Base-by-base conservation (phyloP, 2,797 vertebrate species). In the Alca torda region DNA sequence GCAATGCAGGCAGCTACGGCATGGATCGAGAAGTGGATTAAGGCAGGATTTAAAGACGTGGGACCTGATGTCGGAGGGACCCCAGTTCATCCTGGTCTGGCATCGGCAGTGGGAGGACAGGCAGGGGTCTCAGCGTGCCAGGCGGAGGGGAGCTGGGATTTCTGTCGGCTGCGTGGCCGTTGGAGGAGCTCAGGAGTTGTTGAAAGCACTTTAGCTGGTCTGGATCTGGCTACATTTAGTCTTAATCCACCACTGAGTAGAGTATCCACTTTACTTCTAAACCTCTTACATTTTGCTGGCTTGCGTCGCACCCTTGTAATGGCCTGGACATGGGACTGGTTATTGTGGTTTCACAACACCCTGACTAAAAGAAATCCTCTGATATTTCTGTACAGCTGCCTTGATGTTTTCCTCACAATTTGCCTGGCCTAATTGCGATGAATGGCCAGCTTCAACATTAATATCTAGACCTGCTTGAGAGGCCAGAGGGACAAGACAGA, bases 1-100 rank as follows among this genome's bases (percentile, higher is more conserved):
- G 2, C 3, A 4, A 4, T 3, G 31, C 74, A 46, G 85, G 9
- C 39, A 10, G 73, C 26, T 19, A 0, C 0, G 2, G 50, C n/a
- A 13, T 16, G 25, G 57, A 13, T 15, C 1, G 3, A 3, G 23
- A 19, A 45, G 13, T 15, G 31, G 16, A 2, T 50, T 19, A 17
- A 13, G 63, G 64, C n/a, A 64, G 59, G 77, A 3, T 72, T 50
- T 46, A 5, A 39, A 18, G 76, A 24, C 18, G 41, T 33, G n/a
- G 68, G 37, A 25, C 17, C 3, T 3, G 85, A 6, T 24, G 6
- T 39, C 13, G 45, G n/a, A 37, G 76, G 39, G 16, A 69, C 5
- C 24, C 17, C 16, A 2, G 33, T 60, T n/a, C 6, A 1, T 50
- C 35, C 61, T 15, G 59, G 13, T 5, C 51, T 37, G 88, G 26